Conservation (phyloP, 2,113 vertebrate genomes). For the Thamnaconus septentrionalis region DNA sequence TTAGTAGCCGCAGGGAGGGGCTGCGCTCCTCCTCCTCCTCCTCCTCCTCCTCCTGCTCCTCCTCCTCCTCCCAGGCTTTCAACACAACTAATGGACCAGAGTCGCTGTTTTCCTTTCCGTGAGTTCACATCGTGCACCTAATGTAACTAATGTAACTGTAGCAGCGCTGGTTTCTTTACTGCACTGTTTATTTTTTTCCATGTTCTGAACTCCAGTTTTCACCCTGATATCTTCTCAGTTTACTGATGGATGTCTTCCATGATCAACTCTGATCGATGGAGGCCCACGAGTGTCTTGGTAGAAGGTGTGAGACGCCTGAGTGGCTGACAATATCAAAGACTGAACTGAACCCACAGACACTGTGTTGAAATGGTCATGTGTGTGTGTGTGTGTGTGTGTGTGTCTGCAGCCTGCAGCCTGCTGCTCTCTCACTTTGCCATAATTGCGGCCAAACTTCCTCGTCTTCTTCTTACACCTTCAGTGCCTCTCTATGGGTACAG, state of each 20-base stretch:
- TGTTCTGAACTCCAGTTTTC: neutral
- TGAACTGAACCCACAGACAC: no score
- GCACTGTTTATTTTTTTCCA: neutral
- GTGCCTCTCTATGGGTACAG: constrained; percentile 67
- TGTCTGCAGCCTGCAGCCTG: neutral
- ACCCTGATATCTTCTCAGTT: no score
- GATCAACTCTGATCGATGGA: no score
- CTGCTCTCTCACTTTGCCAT: constrained; percentile 13
- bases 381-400: no score
- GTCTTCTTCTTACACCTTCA: constrained; percentile 76
- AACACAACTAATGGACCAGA: constrained; percentile 62
- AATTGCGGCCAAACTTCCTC: constrained; percentile 66
- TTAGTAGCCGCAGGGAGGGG: constrained; percentile 81
- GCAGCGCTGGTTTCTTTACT: neutral
- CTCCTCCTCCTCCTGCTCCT: constrained; percentile 15
- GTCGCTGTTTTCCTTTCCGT: constrained; percentile 50
- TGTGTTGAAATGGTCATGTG: no score
- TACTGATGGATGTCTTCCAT: no score
- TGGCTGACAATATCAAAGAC: no score
- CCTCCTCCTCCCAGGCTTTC: constrained; percentile 46
- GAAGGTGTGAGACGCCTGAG: no score
- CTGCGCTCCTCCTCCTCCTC: constrained; percentile 43
- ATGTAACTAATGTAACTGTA: constrained; percentile 8
- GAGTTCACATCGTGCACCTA: constrained; percentile 43
- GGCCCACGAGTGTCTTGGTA: no score